These are phyloP conservation scores for Neopipo cinnamomea DNA, from an alignment of 2,113 vertebrate species.

Conservation along the genomic window DNA sequence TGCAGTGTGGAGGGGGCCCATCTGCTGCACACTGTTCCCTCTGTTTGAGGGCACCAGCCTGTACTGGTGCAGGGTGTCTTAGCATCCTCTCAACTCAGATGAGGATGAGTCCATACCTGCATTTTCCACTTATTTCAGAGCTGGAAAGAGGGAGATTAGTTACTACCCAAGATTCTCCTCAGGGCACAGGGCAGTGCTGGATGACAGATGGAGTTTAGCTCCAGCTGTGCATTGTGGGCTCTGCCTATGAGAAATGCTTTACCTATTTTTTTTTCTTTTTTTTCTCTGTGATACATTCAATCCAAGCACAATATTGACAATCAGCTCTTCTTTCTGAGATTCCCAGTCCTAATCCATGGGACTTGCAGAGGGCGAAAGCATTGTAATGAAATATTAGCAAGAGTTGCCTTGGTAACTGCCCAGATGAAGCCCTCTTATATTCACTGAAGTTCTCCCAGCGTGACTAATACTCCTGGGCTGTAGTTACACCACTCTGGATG, in stretches of 20 bases:
- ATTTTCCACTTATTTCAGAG: not conserved
- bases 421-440: constrained; percentile 63
- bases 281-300: not conserved
- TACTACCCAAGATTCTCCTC: not conserved
- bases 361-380: constrained; percentile 21
- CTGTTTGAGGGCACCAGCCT: not conserved
- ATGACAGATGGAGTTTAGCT: not conserved
- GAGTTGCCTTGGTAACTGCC: constrained; percentile 73
- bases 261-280: not conserved
- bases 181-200: not conserved
- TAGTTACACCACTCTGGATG: constrained; percentile 32
- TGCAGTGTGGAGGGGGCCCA: not conserved
- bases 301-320: constrained; percentile 55
- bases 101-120: not conserved
- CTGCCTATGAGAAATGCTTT: not conserved
- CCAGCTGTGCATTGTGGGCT: not conserved
- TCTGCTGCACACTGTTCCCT: not conserved
- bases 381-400: constrained; percentile 69
- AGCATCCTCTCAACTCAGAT: not conserved
- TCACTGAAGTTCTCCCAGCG: constrained; percentile 54
- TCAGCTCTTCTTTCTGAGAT: constrained; percentile 57
- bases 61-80: not conserved
- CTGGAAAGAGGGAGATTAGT: not conserved
- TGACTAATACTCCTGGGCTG: constrained; percentile 64
- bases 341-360: constrained; percentile 42